Conservation (phyloP, 2,113 vertebrate genomes). For the Epinephelus lanceolatus region DNA sequence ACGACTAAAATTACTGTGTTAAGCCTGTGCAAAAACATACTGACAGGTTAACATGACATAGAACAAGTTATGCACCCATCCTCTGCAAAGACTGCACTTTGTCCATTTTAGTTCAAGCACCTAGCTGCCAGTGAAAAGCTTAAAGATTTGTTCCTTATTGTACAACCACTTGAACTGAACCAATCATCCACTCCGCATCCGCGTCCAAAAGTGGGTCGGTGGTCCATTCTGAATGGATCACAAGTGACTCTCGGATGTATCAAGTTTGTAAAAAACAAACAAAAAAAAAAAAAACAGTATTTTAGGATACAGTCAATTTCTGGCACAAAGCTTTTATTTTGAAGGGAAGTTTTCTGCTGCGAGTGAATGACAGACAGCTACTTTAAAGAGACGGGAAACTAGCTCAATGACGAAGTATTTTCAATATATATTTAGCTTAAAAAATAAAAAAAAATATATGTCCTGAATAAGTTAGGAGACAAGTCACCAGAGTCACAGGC, state of each 20-base stretch:
- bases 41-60: not conserved
- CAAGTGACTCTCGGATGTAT: too few relatives aligned
- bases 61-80: not conserved
- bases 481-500: not conserved
- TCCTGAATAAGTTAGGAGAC: not conserved
- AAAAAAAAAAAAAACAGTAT: too few relatives aligned
- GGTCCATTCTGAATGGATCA: too few relatives aligned
- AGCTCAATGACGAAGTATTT: not conserved
- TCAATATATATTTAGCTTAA: not conserved
- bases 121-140: not conserved
- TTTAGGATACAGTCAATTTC: too few relatives aligned
- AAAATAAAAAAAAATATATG: not conserved
- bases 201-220: too few relatives aligned
- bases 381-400: too few relatives aligned
- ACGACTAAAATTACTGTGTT: not conserved
- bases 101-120: not conserved
- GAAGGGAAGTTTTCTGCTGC: too few relatives aligned
- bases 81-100: not conserved
- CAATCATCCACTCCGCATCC: not conserved
- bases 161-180: not conserved
- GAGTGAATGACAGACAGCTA: too few relatives aligned
- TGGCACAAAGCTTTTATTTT: too few relatives aligned
- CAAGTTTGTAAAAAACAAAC: too few relatives aligned
- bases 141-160: not conserved
- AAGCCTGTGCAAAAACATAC: not conserved